These are phyloP conservation scores for Electrona antarctica DNA, from an alignment of 2,113 vertebrate genomes.

Conservation along the genomic window DNA sequence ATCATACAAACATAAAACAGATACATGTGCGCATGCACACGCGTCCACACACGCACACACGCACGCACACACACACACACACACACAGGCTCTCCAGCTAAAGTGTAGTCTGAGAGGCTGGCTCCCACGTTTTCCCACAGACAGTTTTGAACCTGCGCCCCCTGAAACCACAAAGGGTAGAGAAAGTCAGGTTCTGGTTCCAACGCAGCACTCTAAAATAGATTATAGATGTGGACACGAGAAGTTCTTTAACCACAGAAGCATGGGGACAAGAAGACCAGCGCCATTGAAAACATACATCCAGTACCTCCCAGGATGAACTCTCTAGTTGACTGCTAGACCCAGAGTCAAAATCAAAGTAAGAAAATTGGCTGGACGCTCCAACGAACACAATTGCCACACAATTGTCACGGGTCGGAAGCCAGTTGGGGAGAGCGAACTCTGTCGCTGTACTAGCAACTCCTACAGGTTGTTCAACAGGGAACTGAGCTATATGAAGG, in stretches of 20 bases:
- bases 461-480: no score
- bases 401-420: no score
- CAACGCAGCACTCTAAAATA: slow-evolving; percentile 37
- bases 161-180: slow-evolving; percentile 34
- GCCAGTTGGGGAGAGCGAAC: no score
- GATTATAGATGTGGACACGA: slow-evolving; percentile 42
- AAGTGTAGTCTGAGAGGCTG: slow-evolving; percentile 11
- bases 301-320: not conserved
- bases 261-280: not conserved
- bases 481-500: no score
- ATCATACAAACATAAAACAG: not conserved
- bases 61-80: slow-evolving; percentile 2
- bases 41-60: not conserved
- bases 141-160: slow-evolving; percentile 14
- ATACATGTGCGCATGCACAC: not conserved
- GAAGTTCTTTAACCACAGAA: not conserved
- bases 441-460: no score
- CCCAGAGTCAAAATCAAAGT: not conserved
- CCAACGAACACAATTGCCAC: no score
- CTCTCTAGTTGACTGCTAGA: not conserved
- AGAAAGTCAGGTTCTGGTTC: slow-evolving; percentile 21
- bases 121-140: slow-evolving; percentile 28
- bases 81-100: slow-evolving; percentile 21
- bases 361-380: no score
- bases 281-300: not conserved